Evolutionary conservation across 1,140 invertebrate species (phyloP), one percentile per base, ranked within the genome.

Genomic region (Octopus sinensis): DNA sequence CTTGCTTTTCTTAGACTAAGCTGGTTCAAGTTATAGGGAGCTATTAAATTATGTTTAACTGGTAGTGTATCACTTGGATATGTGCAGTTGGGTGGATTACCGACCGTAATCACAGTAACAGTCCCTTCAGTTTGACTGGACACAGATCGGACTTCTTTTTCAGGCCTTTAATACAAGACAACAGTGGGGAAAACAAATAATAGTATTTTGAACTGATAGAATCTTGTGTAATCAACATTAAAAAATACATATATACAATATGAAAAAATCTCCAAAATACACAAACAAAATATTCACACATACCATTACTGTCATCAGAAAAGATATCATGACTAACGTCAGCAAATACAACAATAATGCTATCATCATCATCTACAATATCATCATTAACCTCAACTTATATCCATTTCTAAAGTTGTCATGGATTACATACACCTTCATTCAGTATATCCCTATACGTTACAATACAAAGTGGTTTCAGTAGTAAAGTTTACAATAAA

Each of bases 121-220:
- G 86, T 87, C 23, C 88, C 88, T 79, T 90, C 89, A 54, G 89
- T 90, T 81, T 90, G 89, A 83, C 88, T 89, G 12, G 88, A 88
- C 51, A 87, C 86, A 10, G 88, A 88, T 73, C 84, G 84, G 79
- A 86, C 86, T 80, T 88, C 86, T 62, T 88, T 88, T 56, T 87
- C 83, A 53, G 68, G 68, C 6, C 68, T 73, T 13, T 5, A 73
- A 73, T 76, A 82, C 86, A 56, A 17, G 79, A 77, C 30, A 51
- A 6, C 30, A 75, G 79, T 52, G 17, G 52, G 51, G n/a, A n/a
- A n/a, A 51, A n/a, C 17, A 54, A 52, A 12, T 17, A 17, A 54
- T n/a, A 54, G 78, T 23, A 9, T 6, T 13, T 17, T 53, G 6
- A 6, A 5, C 7, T 17, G 7, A 53, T n/a, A 54, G 51, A 53